A percentile compares a stretch with the other conserved stretches of the same genome.
Conservation (phyloP, 2,797 vertebrate species). For the Eleutherodactylus coqui region DNA sequence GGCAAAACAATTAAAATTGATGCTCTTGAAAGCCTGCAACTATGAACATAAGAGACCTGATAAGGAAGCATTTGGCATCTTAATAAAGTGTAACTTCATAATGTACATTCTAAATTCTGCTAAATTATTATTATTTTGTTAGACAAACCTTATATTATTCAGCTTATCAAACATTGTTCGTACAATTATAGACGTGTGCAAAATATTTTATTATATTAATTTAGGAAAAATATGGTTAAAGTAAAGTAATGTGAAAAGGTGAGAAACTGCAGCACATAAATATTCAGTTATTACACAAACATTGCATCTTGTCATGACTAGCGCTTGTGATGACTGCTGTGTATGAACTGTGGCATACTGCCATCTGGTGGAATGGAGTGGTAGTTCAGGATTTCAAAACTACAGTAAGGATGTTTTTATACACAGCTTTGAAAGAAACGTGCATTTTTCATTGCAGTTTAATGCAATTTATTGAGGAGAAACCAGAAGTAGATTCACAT, state of each 20-base stretch:
- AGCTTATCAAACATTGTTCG: conserved; percentile 44
- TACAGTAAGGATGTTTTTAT: too few species aligned
- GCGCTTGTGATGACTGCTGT: not conserved
- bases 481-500: too few species aligned
- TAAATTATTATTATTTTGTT: conserved; percentile 15
- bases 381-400: not conserved
- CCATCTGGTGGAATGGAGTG: conserved; percentile 49
- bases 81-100: not conserved
- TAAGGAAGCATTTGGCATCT: not conserved
- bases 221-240: conserved; percentile 35
- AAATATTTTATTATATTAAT: conserved; percentile 57
- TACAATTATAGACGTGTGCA: conserved; percentile 33
- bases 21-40: not conserved
- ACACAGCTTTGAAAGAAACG: too few species aligned
- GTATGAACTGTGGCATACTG: conserved; percentile 48
- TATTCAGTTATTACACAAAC: conserved; percentile 23
- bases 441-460: too few species aligned
- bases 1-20: not conserved
- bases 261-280: conserved; percentile 41
- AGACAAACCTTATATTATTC: conserved; percentile 28
- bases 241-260: conserved; percentile 36
- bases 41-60: not conserved
- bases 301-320: not conserved
- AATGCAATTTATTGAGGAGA: too few species aligned
- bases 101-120: conserved; percentile 22